Evolutionary conservation across 1,140 invertebrate genomes (phyloP).

Genomic region (Zaprionus gabonicus): DNA sequence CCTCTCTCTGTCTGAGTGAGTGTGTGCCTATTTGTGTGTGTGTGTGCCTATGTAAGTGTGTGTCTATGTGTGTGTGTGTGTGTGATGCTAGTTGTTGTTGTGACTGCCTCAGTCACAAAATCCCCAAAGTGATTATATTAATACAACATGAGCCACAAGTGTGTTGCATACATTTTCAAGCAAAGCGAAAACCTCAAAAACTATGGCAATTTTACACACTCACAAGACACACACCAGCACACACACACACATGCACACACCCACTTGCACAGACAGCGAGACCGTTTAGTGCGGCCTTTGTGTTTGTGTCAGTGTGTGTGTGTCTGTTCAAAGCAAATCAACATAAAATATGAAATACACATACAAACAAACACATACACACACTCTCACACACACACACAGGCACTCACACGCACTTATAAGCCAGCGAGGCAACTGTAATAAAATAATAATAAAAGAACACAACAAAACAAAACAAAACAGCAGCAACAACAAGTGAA

Average conservation of each 20-base stretch:
- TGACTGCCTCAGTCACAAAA: constrained; percentile 54
- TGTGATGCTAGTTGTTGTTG: constrained; percentile 16
- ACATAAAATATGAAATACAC: constrained; percentile 49
- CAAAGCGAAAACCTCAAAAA: constrained; percentile 55
- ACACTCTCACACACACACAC: not conserved
- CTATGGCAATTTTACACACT: constrained; percentile 60
- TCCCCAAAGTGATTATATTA: constrained; percentile 83
- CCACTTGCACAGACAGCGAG: constrained; percentile 9
- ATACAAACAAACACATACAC: not conserved
- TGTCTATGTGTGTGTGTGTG: not conserved
- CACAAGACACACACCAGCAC: constrained; percentile 10
- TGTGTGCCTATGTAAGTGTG: constrained; percentile 9
- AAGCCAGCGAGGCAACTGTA: constrained; percentile 39
- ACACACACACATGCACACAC: constrained; percentile 1
- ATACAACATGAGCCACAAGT: constrained; percentile 83
- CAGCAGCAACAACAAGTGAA: not conserved
- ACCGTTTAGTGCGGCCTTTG: constrained; percentile 21
- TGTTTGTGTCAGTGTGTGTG: constrained; percentile 21
- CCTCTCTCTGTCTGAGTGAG: not conserved
- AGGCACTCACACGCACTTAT: not conserved
- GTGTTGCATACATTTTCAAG: constrained; percentile 69
- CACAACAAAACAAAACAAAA: constrained; percentile 14
- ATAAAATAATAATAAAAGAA: constrained; percentile 48
- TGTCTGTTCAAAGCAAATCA: constrained; percentile 39
- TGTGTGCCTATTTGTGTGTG: not conserved